These are phyloP conservation scores for Atlantisia rogersi DNA, from an alignment of 2,113 vertebrate genomes.

Conservation along the genomic window DNA sequence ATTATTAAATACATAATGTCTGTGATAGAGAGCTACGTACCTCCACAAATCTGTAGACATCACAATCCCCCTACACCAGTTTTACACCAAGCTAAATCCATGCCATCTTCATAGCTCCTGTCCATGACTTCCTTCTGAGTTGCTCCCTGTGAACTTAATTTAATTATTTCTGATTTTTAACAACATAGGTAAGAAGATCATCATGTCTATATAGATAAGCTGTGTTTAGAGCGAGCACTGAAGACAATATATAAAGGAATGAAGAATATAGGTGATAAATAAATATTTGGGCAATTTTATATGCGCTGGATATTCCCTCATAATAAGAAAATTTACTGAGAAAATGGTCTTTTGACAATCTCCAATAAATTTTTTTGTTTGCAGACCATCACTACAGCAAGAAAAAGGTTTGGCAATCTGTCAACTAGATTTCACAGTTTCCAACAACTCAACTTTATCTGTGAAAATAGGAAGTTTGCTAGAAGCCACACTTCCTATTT, in stretches of 20 bases:
- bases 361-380: neutral
- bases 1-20: neutral
- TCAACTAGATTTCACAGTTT: slow-evolving; percentile 31
- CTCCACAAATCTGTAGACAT: neutral
- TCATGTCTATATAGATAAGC: neutral
- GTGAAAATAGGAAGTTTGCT: neutral
- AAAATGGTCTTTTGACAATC: neutral
- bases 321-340: neutral
- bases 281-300: neutral
- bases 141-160: neutral
- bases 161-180: neutral
- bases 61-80: neutral
- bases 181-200: neutral
- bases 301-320: neutral
- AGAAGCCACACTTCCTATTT: slow-evolving; percentile 28
- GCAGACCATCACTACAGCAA: neutral
- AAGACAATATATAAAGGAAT: neutral
- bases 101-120: neutral
- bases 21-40: neutral
- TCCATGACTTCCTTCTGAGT: neutral
- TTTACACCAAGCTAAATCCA: neutral
- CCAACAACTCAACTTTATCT: neutral
- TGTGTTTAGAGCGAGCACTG: neutral
- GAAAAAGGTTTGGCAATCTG: neutral
- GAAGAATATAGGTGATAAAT: neutral